Evolutionary conservation across 1,140 invertebrate genomes (phyloP).

Genomic region (Calliphora vicina): DNA sequence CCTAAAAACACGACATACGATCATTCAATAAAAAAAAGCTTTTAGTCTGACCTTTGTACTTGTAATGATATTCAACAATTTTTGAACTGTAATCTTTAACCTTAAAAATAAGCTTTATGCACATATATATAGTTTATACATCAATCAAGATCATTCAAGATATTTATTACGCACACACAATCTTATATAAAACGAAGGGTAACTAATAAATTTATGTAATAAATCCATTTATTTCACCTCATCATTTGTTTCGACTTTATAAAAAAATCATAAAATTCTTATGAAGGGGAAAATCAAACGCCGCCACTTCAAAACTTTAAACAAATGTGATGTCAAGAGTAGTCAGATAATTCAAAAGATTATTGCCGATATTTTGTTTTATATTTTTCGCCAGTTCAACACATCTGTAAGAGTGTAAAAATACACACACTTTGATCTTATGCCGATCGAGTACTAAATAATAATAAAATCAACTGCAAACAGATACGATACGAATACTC

Average conservation of each 20-base stretch:
- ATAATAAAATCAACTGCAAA: not conserved
- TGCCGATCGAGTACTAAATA: not conserved
- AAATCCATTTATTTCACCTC: not conserved
- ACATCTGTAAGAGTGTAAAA: not conserved
- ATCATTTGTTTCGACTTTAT: not conserved
- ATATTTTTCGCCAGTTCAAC: constrained; percentile 6
- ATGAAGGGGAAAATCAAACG: not conserved
- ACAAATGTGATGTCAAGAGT: constrained; percentile 8
- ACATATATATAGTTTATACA: no score
- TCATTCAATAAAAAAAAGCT: no score
- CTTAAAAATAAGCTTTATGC: no score
- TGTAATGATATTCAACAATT: no score
- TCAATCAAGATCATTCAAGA: no score
- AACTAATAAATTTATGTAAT: not conserved
- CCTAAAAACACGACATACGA: no score
- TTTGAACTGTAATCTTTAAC: no score
- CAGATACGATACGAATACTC: not conserved
- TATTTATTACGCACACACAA: no score
- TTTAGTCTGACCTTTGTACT: no score
- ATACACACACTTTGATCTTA: constrained; percentile 4
- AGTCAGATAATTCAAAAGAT: constrained; percentile 7
- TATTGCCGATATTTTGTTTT: constrained; percentile 20
- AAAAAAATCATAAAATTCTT: not conserved
- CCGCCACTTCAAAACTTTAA: not conserved
- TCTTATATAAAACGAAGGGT: no score